Conservation (phyloP, 2,888 invertebrate species). For the Tipula confusa region DNA sequence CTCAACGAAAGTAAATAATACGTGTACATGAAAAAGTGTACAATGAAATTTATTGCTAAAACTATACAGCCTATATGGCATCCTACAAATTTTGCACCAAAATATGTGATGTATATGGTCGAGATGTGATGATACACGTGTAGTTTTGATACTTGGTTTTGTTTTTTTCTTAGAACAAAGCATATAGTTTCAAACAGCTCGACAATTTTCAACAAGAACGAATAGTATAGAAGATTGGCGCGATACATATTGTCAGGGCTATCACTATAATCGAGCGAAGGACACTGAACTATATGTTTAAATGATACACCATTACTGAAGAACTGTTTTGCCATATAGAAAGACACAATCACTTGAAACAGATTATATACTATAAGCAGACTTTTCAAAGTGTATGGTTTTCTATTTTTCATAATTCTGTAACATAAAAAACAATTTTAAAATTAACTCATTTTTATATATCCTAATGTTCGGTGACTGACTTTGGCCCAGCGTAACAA, state of each 20-base stretch:
- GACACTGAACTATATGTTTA: background rate
- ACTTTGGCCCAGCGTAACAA: background rate
- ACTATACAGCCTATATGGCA: background rate
- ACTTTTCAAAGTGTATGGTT: background rate
- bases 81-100: background rate
- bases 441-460: background rate
- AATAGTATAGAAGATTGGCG: background rate
- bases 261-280: background rate
- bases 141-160: background rate
- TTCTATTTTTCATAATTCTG: background rate
- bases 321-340: background rate
- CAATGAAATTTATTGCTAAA: background rate
- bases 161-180: background rate
- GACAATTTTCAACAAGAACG: background rate
- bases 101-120: background rate
- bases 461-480: background rate
- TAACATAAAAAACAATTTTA: background rate
- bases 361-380: background rate
- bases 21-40: background rate
- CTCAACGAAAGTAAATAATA: background rate
- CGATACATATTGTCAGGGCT: background rate
- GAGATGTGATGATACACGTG: constrained; percentile 16
- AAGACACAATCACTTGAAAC: background rate
- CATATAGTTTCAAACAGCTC: background rate
- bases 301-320: background rate